Conservation (phyloP, 2,797 vertebrate genomes). For the Oophaga sylvatica region DNA sequence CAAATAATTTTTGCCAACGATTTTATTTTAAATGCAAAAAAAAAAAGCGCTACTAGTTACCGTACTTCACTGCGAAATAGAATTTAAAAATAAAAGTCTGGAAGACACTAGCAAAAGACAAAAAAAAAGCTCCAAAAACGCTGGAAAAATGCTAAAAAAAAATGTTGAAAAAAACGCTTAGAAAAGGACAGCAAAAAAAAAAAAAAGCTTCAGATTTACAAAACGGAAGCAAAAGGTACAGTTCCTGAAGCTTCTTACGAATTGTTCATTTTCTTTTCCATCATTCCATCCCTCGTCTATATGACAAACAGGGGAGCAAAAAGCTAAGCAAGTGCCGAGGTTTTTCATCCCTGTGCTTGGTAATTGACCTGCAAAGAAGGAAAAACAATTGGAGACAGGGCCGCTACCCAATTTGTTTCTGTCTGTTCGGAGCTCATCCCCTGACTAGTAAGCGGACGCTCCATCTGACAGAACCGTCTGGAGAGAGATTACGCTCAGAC, state of each 20-base stretch:
- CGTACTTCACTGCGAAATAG: too few relatives aligned
- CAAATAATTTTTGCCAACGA: too few relatives aligned
- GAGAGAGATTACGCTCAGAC: slow-evolving; percentile 9
- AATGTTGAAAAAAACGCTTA: too few relatives aligned
- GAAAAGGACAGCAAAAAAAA: too few relatives aligned
- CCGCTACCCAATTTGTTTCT: slow-evolving; percentile 22
- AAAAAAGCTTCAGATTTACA: too few relatives aligned
- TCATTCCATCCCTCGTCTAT: not conserved
- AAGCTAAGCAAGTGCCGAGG: not conserved
- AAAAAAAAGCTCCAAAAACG: too few relatives aligned
- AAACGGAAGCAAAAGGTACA: too few relatives aligned
- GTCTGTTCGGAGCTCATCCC: not conserved
- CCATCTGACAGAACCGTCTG: not conserved
- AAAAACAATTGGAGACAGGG: not conserved
- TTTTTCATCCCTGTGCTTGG: not conserved
- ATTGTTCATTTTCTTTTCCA: not conserved
- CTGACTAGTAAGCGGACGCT: not conserved
- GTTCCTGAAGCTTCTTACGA: not conserved
- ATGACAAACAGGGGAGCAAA: not conserved
- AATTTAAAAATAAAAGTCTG: too few relatives aligned
- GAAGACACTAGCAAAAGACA: too few relatives aligned
- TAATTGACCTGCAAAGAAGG: slow-evolving; percentile 7
- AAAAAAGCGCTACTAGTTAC: too few relatives aligned
- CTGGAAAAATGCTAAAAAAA: too few relatives aligned
- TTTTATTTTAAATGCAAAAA: too few relatives aligned